These are phyloP conservation scores for Semibalanus balanoides DNA, from an alignment of 1,140 invertebrate species.

Conservation along the genomic window DNA sequence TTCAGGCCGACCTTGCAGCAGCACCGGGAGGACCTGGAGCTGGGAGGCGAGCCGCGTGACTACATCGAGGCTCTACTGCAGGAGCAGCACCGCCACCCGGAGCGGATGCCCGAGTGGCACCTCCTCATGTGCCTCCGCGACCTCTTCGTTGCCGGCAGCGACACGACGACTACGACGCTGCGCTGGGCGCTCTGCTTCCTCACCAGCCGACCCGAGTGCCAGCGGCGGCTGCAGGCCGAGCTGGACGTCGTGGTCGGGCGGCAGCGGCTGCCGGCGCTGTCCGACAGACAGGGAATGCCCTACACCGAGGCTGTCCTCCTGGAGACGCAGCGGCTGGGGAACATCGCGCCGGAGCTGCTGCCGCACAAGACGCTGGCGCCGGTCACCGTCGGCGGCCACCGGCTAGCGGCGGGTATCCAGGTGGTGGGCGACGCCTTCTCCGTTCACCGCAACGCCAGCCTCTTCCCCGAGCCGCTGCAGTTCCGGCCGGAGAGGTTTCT, in stretches of 20 bases:
- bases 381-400: constrained; percentile 32
- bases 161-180: constrained; percentile 14
- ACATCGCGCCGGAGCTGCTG: constrained; percentile 13
- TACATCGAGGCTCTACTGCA: too few relatives aligned
- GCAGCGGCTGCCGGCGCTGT: constrained; percentile 6
- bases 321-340: constrained; percentile 52
- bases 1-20: not conserved
- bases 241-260: constrained; percentile 14
- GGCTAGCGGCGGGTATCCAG: constrained; percentile 43
- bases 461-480: constrained; percentile 52
- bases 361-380: constrained; percentile 8
- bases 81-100: too few relatives aligned
- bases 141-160: constrained; percentile 17
- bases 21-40: not conserved
- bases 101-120: constrained; percentile 13
- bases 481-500: constrained; percentile 62
- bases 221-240: constrained; percentile 14
- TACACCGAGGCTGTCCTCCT: constrained; percentile 48
- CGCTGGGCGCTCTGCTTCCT: constrained; percentile 17
- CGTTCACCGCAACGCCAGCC: constrained; percentile 54
- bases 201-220: constrained; percentile 14
- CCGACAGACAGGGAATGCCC: constrained; percentile 29
- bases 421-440: constrained; percentile 68
- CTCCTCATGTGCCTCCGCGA: constrained; percentile 18
- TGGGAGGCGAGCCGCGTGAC: not conserved